These are phyloP conservation scores for Heliconius charithonia DNA, from an alignment of 2,888 invertebrate genomes.

Conservation along the genomic window DNA sequence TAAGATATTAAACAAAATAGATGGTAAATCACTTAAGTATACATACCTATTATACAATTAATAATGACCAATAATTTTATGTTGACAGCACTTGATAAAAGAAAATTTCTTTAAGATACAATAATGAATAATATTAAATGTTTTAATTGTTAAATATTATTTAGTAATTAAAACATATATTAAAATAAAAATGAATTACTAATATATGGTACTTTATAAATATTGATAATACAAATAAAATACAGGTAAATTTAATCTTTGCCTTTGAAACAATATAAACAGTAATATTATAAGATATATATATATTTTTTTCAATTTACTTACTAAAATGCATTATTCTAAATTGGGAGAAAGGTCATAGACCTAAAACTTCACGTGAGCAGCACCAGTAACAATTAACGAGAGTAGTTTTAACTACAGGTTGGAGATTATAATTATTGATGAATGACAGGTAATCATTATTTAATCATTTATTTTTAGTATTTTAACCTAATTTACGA, in stretches of 20 bases:
- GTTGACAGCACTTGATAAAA: neutral
- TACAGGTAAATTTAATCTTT: neutral
- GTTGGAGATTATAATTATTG: slow-evolving; percentile 46
- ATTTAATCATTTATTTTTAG: slow-evolving; percentile 40
- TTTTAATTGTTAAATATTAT: neutral
- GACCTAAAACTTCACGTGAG: slow-evolving; percentile 27
- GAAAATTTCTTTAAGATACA: neutral
- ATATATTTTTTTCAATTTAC: neutral
- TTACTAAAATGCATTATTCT: slow-evolving; percentile 16
- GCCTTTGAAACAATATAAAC: neutral
- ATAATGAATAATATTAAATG: neutral
- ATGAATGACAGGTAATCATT: slow-evolving; percentile 46
- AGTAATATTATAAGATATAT: neutral
- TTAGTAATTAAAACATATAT: neutral
- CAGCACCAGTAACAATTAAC: slow-evolving; percentile 39
- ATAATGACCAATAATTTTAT: neutral
- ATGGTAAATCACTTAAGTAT: neutral
- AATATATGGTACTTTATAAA: neutral
- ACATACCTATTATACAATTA: neutral
- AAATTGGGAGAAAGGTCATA: slow-evolving; percentile 35
- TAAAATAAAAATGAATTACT: neutral
- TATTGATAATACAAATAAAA: neutral
- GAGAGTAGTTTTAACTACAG: slow-evolving; percentile 41
- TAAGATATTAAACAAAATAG: neutral
- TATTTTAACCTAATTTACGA: slow-evolving; percentile 18